Conservation (phyloP, 2,113 vertebrate species). For the Elephas maximus region DNA sequence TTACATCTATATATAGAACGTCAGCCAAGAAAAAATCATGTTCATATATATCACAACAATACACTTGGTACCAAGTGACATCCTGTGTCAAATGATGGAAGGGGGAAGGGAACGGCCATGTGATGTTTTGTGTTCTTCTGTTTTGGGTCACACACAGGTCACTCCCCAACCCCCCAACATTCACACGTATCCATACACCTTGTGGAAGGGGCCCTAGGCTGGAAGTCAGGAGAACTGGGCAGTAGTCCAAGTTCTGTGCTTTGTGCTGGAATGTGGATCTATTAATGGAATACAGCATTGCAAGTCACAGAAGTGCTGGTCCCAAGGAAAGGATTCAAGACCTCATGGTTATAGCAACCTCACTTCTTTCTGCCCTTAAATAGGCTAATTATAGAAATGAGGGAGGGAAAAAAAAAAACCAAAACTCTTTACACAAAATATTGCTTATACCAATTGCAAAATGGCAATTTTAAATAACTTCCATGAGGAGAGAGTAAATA, state of each 20-base stretch:
- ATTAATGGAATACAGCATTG: constrained; percentile 65
- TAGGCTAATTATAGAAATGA: background rate
- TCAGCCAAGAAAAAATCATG: background rate
- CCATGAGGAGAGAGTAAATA: background rate
- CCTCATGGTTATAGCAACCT: background rate
- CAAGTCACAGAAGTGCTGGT: constrained; percentile 19
- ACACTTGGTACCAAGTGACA: background rate
- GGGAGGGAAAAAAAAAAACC: background rate
- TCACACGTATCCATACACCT: background rate
- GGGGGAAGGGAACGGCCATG: background rate
- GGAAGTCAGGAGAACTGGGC: constrained; percentile 66
- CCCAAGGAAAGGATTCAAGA: background rate
- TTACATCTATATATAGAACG: background rate
- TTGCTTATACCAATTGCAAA: background rate
- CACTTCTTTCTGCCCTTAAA: background rate
- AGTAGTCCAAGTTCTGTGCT: constrained; percentile 57
- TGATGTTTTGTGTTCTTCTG: background rate
- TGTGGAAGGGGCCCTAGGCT: constrained; percentile 49
- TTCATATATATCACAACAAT: background rate
- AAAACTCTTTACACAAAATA: background rate
- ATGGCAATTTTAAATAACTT: background rate
- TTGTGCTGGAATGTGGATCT: constrained; percentile 74
- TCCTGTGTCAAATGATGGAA: background rate
- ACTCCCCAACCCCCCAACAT: background rate
- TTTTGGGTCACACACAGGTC: background rate